A percentile compares a stretch with the other conserved stretches of the same genome.
Conservation (phyloP, 2,113 vertebrate species). For the Cnemophilus loriae region DNA sequence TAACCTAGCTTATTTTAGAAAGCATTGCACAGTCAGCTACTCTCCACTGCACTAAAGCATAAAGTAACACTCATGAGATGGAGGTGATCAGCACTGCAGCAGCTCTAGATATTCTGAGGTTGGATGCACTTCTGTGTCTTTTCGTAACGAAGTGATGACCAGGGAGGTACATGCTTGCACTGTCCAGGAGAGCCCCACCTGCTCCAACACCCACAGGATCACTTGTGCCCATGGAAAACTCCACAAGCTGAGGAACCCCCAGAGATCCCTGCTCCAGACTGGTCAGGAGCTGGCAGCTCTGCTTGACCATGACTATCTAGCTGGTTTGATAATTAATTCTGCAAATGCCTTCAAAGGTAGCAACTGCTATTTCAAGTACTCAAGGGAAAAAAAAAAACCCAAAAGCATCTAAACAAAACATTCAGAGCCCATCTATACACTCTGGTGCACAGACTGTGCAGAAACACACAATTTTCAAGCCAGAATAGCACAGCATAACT, state of each 20-base stretch:
- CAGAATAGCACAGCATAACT: background rate
- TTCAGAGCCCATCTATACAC: background rate
- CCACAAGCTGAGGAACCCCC: background rate
- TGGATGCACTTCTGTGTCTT: background rate
- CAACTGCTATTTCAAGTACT: background rate
- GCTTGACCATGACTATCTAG: background rate
- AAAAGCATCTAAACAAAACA: background rate
- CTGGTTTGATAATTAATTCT: background rate
- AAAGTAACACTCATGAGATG: background rate
- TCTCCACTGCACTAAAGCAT: background rate
- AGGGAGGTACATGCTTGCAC: background rate
- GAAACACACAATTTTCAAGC: background rate
- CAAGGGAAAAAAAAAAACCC: background rate
- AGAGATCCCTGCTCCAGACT: background rate
- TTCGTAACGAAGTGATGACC: background rate
- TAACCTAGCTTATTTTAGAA: conserved; percentile 1
- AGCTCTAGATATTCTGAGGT: background rate
- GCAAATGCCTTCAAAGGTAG: background rate
- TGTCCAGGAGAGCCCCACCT: background rate
- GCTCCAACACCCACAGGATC: background rate
- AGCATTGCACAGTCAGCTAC: background rate
- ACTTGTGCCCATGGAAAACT: background rate
- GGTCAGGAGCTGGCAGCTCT: background rate
- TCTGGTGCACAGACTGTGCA: background rate
- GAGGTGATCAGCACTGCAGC: background rate